Conservation (phyloP, 2,888 invertebrate species). For the Flexamia atlantica region DNA sequence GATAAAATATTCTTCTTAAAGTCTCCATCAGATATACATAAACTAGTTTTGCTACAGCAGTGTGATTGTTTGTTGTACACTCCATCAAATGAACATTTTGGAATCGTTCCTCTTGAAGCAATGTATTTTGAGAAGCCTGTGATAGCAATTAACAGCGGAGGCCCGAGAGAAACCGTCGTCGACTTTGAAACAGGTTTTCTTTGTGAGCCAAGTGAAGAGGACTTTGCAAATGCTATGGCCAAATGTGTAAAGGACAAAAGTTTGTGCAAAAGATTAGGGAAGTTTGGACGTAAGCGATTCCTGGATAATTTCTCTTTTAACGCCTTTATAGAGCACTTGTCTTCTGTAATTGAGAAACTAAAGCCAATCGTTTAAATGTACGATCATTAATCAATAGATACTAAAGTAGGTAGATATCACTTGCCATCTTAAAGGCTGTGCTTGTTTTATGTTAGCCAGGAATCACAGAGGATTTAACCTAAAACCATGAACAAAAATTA, state of each 20-base stretch:
- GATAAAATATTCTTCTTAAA: constrained; percentile 90
- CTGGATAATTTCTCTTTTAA: constrained; percentile 89
- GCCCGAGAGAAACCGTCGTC: constrained; percentile 94
- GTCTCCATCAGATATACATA: constrained; percentile 92
- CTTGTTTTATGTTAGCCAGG: no score
- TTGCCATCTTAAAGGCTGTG: no score
- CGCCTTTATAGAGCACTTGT: constrained; percentile 85
- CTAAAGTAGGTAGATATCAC: no score
- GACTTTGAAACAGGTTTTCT: constrained; percentile 89
- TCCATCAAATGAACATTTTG: constrained; percentile 98
- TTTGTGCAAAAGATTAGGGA: constrained; percentile 83
- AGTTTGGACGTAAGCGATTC: constrained; percentile 86
- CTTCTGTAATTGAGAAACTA: constrained; percentile 72
- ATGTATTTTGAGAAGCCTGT: constrained; percentile 97
- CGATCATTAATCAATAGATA: no score
- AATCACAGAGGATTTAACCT: no score
- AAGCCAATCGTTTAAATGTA: background rate
- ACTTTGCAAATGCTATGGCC: constrained; percentile 88
- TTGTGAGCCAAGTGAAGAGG: constrained; percentile 82
- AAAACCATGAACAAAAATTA: no score
- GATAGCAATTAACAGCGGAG: constrained; percentile 96
- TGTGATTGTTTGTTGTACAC: constrained; percentile 94
- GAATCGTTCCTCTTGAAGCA: constrained; percentile 99
- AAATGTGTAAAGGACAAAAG: constrained; percentile 81
- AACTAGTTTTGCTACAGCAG: constrained; percentile 87